phyloP scores from a whole-genome alignment of 2,888 invertebrate genomes.

The Chromoteleia sp. region DNA sequence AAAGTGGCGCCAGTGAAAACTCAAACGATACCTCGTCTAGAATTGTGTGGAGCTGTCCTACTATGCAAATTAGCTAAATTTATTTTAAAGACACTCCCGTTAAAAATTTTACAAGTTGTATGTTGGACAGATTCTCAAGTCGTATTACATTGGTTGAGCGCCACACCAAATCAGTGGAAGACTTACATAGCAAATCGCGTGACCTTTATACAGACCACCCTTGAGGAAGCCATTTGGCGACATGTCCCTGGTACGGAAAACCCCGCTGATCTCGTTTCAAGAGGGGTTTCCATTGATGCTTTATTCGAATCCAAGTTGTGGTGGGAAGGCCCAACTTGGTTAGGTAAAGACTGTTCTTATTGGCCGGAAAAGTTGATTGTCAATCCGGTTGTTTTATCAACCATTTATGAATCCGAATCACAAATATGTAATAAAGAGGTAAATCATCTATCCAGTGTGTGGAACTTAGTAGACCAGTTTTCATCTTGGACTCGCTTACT shows the following conservation, averaged over 20 bases:
- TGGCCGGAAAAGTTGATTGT: no score
- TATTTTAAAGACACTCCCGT: not conserved
- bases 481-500: no score
- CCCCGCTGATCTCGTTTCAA: conserved; percentile 67
- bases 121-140: conserved; percentile 21
- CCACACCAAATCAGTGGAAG: conserved; percentile 35
- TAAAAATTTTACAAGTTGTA: not conserved
- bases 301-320: conserved; percentile 56
- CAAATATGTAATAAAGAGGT: no score
- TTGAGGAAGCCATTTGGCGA: conserved; percentile 35
- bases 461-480: no score
- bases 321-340: conserved; percentile 64
- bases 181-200: conserved; percentile 62
- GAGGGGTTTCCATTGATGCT: conserved; percentile 54
- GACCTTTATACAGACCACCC: no score
- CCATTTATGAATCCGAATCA: no score
- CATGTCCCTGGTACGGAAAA: conserved; percentile 60
- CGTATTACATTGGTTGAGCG: conserved; percentile 28
- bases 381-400: conserved; percentile 21
- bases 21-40: conserved; percentile 50
- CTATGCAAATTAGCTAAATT: not conserved
- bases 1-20: conserved; percentile 50
- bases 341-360: no score
- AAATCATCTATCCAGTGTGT: no score
- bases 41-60: conserved; percentile 52